Evolutionary conservation across 1,140 invertebrate genomes (phyloP).

Genomic region (Anoplophora glabripennis): DNA sequence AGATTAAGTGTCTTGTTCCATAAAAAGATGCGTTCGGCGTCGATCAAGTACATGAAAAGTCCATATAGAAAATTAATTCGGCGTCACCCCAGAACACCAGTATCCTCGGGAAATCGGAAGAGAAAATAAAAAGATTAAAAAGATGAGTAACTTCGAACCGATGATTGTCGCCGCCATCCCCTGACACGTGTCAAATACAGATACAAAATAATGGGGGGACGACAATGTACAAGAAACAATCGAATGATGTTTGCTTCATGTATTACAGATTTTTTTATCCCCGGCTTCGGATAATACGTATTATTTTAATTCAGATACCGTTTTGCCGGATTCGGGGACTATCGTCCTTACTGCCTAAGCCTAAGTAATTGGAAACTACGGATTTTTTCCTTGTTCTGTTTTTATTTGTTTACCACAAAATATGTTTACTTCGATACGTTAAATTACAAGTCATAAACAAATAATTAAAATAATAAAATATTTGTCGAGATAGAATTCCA

Average conservation of each 20-base stretch:
- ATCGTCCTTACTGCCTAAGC: background rate
- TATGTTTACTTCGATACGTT: no score
- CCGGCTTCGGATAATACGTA: slow-evolving; percentile 13
- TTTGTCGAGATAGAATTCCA: no score
- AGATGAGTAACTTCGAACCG: slow-evolving; percentile 31
- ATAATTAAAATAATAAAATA: no score
- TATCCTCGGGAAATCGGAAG: slow-evolving; percentile 20
- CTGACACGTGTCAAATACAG: slow-evolving; percentile 32
- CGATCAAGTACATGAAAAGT: slow-evolving; percentile 25
- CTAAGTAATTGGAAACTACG: no score
- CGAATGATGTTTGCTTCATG: slow-evolving; percentile 35
- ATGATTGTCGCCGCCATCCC: slow-evolving; percentile 25
- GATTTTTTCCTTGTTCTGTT: no score
- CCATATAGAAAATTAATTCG: slow-evolving; percentile 31
- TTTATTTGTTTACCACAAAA: no score
- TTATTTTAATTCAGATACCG: slow-evolving; percentile 14
- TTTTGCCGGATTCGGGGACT: slow-evolving; percentile 12
- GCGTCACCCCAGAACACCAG: slow-evolving; percentile 17
- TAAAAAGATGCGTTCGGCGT: slow-evolving; percentile 14
- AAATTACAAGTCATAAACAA: no score
- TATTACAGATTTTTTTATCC: slow-evolving; percentile 32
- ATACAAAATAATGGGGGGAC: slow-evolving; percentile 30
- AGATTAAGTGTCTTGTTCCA: slow-evolving; percentile 5
- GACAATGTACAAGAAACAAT: slow-evolving; percentile 19
- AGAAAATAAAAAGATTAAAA: slow-evolving; percentile 35